Base-by-base conservation (phyloP, 2,113 vertebrate species). In the Microcebus murinus region DNA sequence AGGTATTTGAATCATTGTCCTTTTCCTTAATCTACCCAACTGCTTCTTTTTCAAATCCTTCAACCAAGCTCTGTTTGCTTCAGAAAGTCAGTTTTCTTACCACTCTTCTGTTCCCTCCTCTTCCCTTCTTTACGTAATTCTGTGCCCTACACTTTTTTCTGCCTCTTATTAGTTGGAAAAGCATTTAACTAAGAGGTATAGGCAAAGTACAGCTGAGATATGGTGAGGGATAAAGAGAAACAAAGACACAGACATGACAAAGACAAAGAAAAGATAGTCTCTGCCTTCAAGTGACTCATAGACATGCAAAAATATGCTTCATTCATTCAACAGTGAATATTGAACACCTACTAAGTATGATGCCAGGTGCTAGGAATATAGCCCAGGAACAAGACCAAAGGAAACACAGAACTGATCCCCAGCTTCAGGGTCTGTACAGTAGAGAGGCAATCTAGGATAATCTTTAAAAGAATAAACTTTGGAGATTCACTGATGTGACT, bases 31-130 rank as follows among this genome's bases (percentile, higher is more conserved):
- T 42, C 88, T 45, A 12, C 17, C 21, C 83, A 71, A 1, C 2
- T 31, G 27, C 18, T 48, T 20, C 2, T 29, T 80, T 39, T 73
- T 36, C 39, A 36, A 7, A 4, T 85, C 21, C 39, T 80, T 74
- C 68, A 6, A 17, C 29, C 10, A 36, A 86, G 42, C 4, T n/a
- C 27, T 21, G 6, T 34, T 71, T 59, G 29, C 42, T 52, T 90
- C 45, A 42, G 42, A 84, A 80, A 61, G 31, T 29, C 17, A 0
- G 6, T 48, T 84, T 88, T 52, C 86, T 57, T 67, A 25, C 27
- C 9, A 2, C 8, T 65, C 14, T 57, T 74, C 50, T 3, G 6
- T 5, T 11, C 2, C 10, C 8, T 0, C n/a, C 70, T 39, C 12
- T 31, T 67, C 10, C 48, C 18, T 70, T 63, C 23, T 21, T 80